These are phyloP conservation scores for Lophochroa leadbeateri DNA, from an alignment of 2,113 vertebrate species.

Conservation along the genomic window DNA sequence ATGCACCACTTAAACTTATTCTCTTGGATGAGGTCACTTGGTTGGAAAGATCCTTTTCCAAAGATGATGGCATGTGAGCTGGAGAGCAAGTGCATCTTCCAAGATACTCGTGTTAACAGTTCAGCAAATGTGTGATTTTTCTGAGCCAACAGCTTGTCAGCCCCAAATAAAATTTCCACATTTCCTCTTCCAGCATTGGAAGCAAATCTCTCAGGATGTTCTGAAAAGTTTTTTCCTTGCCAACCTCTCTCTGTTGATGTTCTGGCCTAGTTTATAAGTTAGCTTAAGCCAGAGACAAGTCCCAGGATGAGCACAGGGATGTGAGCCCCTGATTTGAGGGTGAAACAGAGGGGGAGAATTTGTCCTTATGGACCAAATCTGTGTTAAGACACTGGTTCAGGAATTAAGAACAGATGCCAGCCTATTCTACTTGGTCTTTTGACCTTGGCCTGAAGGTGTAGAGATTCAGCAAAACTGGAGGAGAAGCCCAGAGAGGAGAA, in stretches of 20 bases:
- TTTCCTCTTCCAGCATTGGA: not conserved
- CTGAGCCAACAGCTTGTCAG: not conserved
- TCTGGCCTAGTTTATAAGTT: not conserved
- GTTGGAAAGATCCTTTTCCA: not conserved
- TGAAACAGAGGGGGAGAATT: not conserved
- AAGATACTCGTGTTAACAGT: not conserved
- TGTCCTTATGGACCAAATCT: not conserved
- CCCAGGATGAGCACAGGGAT: not conserved
- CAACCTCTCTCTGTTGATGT: not conserved
- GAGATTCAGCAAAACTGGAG: not conserved
- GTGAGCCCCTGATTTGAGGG: not conserved
- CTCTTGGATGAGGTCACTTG: not conserved
- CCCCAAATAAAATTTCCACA: not conserved
- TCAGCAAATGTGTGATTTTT: not conserved
- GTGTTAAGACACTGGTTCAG: not conserved
- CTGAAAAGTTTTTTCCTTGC: not conserved
- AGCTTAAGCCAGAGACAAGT: not conserved
- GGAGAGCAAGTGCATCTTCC: not conserved
- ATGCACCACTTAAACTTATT: not conserved
- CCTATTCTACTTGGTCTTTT: not conserved
- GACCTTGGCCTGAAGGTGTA: not conserved
- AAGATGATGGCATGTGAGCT: not conserved
- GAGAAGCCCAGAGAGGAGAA: not conserved
- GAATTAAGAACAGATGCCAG: not conserved
- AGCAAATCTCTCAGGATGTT: not conserved